A percentile compares a stretch with the other conserved stretches of the same genome.
Conservation (phyloP, 2,797 vertebrate genomes). For the Simalia tracyae region DNA sequence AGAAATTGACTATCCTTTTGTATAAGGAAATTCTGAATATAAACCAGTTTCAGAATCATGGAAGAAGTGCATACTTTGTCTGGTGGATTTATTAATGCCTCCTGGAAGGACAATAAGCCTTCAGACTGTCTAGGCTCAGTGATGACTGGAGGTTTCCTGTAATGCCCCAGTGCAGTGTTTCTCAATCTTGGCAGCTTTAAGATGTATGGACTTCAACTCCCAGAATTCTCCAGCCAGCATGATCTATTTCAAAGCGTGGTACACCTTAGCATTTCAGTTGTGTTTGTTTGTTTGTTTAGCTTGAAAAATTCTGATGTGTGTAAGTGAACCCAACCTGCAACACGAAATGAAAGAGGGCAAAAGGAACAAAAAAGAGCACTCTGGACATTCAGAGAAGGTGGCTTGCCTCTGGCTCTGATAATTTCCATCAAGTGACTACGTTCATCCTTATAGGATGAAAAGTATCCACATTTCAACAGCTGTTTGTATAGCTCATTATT, state of each 20-base stretch:
- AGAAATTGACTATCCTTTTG: not conserved
- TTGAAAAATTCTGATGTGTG: not conserved
- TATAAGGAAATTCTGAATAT: not conserved
- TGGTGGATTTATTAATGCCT: not conserved
- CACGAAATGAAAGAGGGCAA: not conserved
- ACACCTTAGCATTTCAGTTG: not conserved
- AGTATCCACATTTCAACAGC: slow-evolving; percentile 69
- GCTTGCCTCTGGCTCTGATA: slow-evolving; percentile 56
- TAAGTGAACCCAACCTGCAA: slow-evolving; percentile 29
- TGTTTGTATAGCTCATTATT: slow-evolving; percentile 75
- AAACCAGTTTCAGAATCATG: not conserved
- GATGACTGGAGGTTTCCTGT: not conserved
- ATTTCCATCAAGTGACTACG: slow-evolving; percentile 68
- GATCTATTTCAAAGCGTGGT: not conserved
- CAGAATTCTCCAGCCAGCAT: not conserved
- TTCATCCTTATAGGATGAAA: slow-evolving; percentile 71
- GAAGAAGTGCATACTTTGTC: not conserved
- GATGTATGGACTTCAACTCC: not conserved
- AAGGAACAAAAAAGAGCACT: slow-evolving; percentile 24
- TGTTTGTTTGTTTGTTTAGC: not conserved
- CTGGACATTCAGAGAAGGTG: slow-evolving; percentile 32
- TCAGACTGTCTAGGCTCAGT: not conserved
- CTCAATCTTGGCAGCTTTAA: not conserved
- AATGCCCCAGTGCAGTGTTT: not conserved
- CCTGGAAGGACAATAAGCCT: not conserved